phyloP scores from a whole-genome alignment of 2,797 vertebrate genomes.

The Morelia viridis region DNA sequence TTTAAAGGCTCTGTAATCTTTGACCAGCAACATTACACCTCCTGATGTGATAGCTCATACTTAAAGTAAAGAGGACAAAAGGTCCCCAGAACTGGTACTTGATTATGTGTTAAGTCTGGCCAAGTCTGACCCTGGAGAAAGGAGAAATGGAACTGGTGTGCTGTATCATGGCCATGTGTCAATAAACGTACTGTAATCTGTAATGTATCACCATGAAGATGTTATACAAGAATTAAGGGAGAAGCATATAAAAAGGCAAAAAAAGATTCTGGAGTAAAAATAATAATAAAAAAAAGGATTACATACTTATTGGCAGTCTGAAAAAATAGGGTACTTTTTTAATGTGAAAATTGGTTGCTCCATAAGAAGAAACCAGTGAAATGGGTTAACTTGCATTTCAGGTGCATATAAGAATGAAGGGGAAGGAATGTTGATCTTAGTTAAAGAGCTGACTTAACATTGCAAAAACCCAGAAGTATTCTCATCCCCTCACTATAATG shows the following conservation, averaged over 20 bases:
- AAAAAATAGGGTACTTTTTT: not conserved
- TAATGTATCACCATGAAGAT: not conserved
- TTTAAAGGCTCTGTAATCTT: not conserved
- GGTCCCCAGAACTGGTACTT: not conserved
- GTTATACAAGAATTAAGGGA: not conserved
- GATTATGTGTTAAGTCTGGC: not conserved
- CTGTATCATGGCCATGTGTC: not conserved
- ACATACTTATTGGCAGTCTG: not conserved
- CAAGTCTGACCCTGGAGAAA: not conserved
- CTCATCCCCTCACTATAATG: not conserved
- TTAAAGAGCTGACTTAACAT: not conserved
- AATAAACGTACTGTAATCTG: not conserved
- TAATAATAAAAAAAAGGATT: too few species aligned
- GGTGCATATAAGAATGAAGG: not conserved
- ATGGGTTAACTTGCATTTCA: not conserved
- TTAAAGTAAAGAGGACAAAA: not conserved
- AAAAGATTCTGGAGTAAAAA: not conserved
- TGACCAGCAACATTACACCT: not conserved
- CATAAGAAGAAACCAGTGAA: not conserved
- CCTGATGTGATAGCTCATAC: not conserved
- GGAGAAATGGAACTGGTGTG: not conserved
- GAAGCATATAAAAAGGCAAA: not conserved
- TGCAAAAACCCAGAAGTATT: not conserved
- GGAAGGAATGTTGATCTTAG: not conserved
- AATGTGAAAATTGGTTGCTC: not conserved